These are phyloP conservation scores for Pentalonia nigronervosa DNA, from an alignment of 1,140 invertebrate species.

Conservation along the genomic window DNA sequence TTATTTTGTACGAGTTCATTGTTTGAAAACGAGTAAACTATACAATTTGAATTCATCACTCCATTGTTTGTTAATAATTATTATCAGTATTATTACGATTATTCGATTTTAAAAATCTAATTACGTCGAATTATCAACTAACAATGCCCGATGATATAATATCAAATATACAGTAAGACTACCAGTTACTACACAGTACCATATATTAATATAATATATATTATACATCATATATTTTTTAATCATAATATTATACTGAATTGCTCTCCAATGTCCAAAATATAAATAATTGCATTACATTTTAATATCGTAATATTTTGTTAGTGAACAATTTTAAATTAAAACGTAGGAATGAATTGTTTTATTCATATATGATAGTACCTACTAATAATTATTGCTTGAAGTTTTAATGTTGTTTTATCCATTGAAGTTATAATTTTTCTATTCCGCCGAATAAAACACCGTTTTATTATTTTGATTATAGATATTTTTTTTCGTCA, in stretches of 20 bases:
- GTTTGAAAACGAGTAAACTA: not conserved
- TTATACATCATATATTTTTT: not conserved
- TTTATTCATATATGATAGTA: not conserved
- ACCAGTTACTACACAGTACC: not conserved
- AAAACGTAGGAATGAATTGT: not conserved
- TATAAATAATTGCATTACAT: not conserved
- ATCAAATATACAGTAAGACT: not conserved
- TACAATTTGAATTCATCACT: not conserved
- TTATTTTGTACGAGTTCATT: not conserved
- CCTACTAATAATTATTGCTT: not conserved
- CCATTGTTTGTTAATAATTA: slow-evolving; percentile 11
- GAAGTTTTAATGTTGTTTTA: not conserved
- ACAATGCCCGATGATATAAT: not conserved
- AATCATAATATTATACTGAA: not conserved
- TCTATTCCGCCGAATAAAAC: not conserved
- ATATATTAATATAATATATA: not conserved
- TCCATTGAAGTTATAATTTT: not conserved
- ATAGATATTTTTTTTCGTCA: not conserved
- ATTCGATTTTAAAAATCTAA: not conserved
- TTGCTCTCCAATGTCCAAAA: not conserved
- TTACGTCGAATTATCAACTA: slow-evolving; percentile 1
- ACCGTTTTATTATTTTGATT: not conserved
- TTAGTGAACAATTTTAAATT: not conserved
- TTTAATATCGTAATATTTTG: not conserved
- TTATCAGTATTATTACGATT: not conserved